phyloP scores from a whole-genome alignment of 2,797 vertebrate genomes.

The Melanotaenia maccullochi region DNA sequence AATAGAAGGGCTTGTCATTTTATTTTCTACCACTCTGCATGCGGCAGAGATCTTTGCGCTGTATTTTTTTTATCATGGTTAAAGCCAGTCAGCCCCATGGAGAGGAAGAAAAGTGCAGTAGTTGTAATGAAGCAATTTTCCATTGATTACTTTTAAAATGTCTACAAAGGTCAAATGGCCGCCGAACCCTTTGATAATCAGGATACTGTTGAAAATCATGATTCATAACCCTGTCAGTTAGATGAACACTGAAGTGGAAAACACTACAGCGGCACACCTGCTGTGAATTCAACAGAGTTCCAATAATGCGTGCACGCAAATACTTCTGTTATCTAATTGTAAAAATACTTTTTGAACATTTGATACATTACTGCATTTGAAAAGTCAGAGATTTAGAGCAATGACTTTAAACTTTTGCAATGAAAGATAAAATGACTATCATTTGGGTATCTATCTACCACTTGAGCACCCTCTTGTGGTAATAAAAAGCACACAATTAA shows the following conservation, averaged over 20 bases:
- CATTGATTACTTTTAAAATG: not conserved
- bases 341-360: not conserved
- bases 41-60: not conserved
- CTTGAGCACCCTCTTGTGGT: conserved; percentile 49
- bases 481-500: not conserved
- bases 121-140: not conserved
- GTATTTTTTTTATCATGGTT: conserved; percentile 15
- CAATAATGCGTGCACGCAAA: not conserved
- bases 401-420: not conserved
- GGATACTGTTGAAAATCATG: conserved; percentile 18
- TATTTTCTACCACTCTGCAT: not conserved
- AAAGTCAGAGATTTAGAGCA: not conserved
- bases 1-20: not conserved
- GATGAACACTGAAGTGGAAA: conserved; percentile 23
- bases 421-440: too few species aligned
- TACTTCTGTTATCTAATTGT: not conserved
- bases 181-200: conserved; percentile 13
- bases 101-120: conserved; percentile 6
- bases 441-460: too few species aligned
- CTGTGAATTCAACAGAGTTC: not conserved
- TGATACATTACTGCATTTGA: not conserved
- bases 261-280: not conserved
- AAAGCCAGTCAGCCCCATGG: not conserved
- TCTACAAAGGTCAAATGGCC: not conserved
- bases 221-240: not conserved